Conservation (phyloP, 1,140 invertebrate genomes). For the Pentalonia nigronervosa region DNA sequence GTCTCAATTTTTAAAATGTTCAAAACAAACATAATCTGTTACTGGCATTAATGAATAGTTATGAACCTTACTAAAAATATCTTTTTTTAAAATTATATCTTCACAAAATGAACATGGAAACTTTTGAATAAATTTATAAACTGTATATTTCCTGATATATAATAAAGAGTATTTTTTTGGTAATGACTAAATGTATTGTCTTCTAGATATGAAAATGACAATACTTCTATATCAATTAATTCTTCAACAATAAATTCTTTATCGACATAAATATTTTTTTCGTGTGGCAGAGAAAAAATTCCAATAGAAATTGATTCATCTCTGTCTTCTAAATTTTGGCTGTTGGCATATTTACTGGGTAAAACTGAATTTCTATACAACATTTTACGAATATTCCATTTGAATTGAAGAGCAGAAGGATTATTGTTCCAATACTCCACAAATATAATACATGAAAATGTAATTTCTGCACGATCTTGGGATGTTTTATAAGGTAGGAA, state of each 20-base stretch:
- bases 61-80: neutral
- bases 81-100: neutral
- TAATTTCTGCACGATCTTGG: neutral
- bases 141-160: neutral
- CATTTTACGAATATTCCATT: conserved; percentile 8
- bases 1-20: neutral
- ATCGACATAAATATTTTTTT: neutral
- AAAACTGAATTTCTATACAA: neutral
- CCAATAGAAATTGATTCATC: neutral
- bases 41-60: conserved; percentile 2
- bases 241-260: neutral
- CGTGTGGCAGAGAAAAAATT: neutral
- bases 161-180: neutral
- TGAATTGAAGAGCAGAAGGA: conserved; percentile 31
- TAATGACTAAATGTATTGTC: conserved; percentile 25
- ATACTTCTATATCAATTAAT: neutral
- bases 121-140: neutral
- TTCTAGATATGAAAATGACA: neutral
- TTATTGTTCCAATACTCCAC: neutral
- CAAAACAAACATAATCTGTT: neutral
- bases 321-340: neutral
- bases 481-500: neutral
- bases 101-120: neutral
- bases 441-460: conserved; percentile 27
- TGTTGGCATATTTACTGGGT: neutral